Base-by-base conservation (phyloP, 2,797 vertebrate genomes). In the Perdix hodgsoniae region DNA sequence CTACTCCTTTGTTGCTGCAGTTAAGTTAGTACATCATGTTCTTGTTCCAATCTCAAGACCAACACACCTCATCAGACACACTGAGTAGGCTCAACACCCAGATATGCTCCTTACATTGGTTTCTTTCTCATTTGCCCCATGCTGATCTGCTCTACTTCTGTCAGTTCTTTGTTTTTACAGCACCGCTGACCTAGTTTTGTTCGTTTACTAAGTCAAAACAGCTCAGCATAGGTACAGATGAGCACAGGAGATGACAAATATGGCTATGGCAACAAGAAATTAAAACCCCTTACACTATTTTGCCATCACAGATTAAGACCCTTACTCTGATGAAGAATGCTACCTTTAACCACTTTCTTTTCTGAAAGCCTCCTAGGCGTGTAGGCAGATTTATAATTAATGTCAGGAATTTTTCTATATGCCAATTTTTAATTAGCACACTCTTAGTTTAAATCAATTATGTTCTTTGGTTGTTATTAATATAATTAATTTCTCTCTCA, bases 231-330 rank as follows among this genome's bases (percentile, higher is more conserved):
- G n/a, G 10, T 75, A 66, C 21, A 78, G 19, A 77, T 14, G 26
- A 90, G 47, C 73, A 74, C 27, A 69, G 33, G n/a, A 86, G 39
- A 39, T 74, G 39, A n/a, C 15, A 66, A 45, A 79, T 81, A 56
- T n/a, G 37, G 31, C 74, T 86, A 19, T n/a, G 35, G 60, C 45
- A 91, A 33, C 35, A 84, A 89, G 10, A 84, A 82, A 44, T 73
- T 33, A 18, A 88, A 78, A 4, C 2, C 14, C 33, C 9, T 44
- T 14, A 2, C 18, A 10, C 10, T 79, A 31, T 42, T 88, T 79
- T 35, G 65, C 24, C 7, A 31, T 2, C 8, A 70, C 31, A 76
- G 50, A 61, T 39, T 61, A 70, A 63, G 66, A 9, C 4, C 12
- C 6, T n/a, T 85, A 52, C 6, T 74, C 65, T 37, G 31, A 79